A percentile compares a stretch with the other conserved stretches of the same genome.
Evolutionary conservation across 1,140 invertebrate genomes (phyloP).

Genomic region (Ceratitis capitata): DNA sequence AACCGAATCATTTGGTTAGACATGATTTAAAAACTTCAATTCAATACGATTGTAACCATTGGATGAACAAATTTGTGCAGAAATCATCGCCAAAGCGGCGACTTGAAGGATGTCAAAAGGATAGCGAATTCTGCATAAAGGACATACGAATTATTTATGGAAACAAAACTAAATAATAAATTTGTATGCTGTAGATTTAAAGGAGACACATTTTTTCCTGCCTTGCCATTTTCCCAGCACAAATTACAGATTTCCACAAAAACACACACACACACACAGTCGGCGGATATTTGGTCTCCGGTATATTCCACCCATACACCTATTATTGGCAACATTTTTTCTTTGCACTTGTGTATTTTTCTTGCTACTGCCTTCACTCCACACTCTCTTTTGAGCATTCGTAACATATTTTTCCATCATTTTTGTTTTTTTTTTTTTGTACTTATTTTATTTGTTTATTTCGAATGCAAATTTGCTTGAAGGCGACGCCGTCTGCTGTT

Average conservation of each 20-base stretch:
- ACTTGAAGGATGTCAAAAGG: too few relatives aligned
- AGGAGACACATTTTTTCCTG: neutral
- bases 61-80: too few relatives aligned
- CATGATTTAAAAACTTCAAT: too few relatives aligned
- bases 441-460: too few relatives aligned
- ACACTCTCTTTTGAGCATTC: neutral
- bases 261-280: neutral
- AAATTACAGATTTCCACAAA: neutral
- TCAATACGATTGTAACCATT: too few relatives aligned
- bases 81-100: too few relatives aligned
- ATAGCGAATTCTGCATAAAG: too few relatives aligned
- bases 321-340: neutral
- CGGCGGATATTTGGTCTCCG: neutral
- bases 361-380: neutral
- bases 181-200: too few relatives aligned
- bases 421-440: conserved; percentile 9
- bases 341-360: neutral
- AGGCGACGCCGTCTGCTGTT: neutral
- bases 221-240: neutral
- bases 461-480: neutral
- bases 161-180: too few relatives aligned
- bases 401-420: neutral
- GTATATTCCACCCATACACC: neutral
- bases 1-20: too few relatives aligned
- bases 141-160: too few relatives aligned